Percentiles rank a stretch among this genome's conserved stretches.
These are phyloP conservation scores for Thymelicus acteon DNA, from an alignment of 2,888 invertebrate species.

Conservation along the genomic window DNA sequence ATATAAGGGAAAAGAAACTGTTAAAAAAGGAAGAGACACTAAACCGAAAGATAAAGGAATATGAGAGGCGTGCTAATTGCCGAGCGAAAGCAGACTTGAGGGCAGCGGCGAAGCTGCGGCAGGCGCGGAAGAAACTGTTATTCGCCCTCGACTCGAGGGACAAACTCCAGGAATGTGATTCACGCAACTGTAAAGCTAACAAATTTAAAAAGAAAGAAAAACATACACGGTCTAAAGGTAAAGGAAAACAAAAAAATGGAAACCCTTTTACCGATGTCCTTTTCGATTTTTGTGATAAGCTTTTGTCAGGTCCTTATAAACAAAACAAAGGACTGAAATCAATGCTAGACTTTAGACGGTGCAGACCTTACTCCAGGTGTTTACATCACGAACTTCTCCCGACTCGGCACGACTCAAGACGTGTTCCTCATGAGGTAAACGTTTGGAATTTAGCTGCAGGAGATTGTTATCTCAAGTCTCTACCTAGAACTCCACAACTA, in stretches of 20 bases:
- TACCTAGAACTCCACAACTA: conserved; percentile 52
- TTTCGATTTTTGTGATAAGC: conserved; percentile 19
- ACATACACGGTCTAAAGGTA: background rate
- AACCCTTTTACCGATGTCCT: conserved; percentile 12
- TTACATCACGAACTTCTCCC: background rate
- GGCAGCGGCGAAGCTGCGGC: conserved; percentile 51
- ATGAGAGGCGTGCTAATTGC: conserved; percentile 39
- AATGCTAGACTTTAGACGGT: background rate
- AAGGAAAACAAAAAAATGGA: conserved; percentile 3
- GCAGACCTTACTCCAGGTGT: background rate
- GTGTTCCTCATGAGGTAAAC: conserved; percentile 13
- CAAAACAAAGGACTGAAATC: conserved; percentile 1
- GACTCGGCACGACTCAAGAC: background rate
- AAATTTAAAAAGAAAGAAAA: background rate
- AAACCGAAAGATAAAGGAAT: conserved; percentile 43
- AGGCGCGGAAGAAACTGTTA: conserved; percentile 51
- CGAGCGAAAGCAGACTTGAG: conserved; percentile 48
- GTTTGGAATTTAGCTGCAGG: conserved; percentile 45
- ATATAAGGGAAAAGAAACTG: conserved; percentile 37
- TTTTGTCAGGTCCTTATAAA: background rate
- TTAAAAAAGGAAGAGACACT: conserved; percentile 47
- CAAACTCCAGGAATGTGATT: conserved; percentile 18
- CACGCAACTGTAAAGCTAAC: conserved; percentile 5
- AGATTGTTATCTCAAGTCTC: conserved; percentile 55
- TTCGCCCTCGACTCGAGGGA: conserved; percentile 8